Conservation (phyloP, 2,888 invertebrate species). For the Hoplodrina ambigua region DNA sequence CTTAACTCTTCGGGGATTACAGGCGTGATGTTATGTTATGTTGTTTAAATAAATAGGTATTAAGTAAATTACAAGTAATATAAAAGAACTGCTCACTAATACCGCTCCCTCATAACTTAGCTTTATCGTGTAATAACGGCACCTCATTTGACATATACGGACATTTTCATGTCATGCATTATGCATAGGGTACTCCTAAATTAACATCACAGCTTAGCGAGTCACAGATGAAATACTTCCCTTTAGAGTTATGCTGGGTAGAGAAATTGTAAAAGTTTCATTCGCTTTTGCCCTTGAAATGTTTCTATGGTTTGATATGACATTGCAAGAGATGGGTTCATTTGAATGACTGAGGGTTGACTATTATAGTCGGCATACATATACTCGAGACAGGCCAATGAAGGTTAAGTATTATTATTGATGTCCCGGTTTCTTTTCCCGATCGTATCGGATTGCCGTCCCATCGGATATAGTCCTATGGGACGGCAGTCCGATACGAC, state of each 20-base stretch:
- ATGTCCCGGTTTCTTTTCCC: too few species aligned
- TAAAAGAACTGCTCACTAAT: conserved; percentile 2
- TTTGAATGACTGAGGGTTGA: too few species aligned
- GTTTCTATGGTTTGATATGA: not conserved
- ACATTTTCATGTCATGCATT: conserved; percentile 38
- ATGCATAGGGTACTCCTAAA: conserved; percentile 50
- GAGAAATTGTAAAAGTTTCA: conserved; percentile 27
- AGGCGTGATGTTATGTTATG: too few species aligned
- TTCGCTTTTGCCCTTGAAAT: conserved; percentile 1
- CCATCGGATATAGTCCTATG: too few species aligned
- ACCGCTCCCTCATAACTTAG: conserved; percentile 18
- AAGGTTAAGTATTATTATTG: too few species aligned
- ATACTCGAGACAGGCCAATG: too few species aligned
- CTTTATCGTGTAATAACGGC: conserved; percentile 32
- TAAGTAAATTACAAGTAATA: conserved; percentile 8
- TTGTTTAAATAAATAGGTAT: too few species aligned
- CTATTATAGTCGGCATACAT: too few species aligned
- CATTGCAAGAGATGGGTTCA: too few species aligned
- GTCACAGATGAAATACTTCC: conserved; percentile 39
- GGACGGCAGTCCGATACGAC: too few species aligned
- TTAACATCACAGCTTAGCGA: conserved; percentile 39
- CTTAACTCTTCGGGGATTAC: too few species aligned
- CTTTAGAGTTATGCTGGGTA: conserved; percentile 11
- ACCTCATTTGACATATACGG: conserved; percentile 34
- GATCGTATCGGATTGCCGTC: too few species aligned